These are phyloP conservation scores for Drosophila macrospina DNA, from an alignment of 2,888 invertebrate species.

Conservation along the genomic window DNA sequence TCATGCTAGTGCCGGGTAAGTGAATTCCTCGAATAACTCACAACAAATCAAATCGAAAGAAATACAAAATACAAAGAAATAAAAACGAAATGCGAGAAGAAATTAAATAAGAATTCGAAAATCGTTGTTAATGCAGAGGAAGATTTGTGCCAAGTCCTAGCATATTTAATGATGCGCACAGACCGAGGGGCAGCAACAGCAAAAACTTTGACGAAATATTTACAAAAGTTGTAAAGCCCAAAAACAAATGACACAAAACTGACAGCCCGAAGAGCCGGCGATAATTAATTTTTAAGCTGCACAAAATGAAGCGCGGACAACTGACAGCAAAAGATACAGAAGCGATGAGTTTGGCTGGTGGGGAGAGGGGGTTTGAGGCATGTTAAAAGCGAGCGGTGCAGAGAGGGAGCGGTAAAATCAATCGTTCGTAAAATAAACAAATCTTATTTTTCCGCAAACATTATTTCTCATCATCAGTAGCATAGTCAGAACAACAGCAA, in stretches of 20 bases:
- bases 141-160: slow-evolving; percentile 55
- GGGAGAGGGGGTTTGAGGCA: slow-evolving; percentile 10
- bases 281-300: slow-evolving; percentile 80
- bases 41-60: slow-evolving; percentile 17
- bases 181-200: not conserved
- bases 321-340: slow-evolving; percentile 33
- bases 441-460: slow-evolving; percentile 82
- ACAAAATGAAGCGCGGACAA: slow-evolving; percentile 74
- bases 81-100: not conserved
- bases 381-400: not conserved
- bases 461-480: slow-evolving; percentile 80
- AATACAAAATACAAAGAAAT: too few relatives aligned
- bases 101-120: slow-evolving; percentile 19
- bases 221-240: slow-evolving; percentile 59
- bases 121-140: slow-evolving; percentile 62
- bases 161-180: slow-evolving; percentile 27
- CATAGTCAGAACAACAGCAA: slow-evolving; percentile 39
- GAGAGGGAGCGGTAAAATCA: slow-evolving; percentile 56
- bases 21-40: slow-evolving; percentile 33
- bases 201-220: slow-evolving; percentile 67
- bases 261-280: slow-evolving; percentile 57
- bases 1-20: slow-evolving; percentile 74
- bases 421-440: slow-evolving; percentile 82
- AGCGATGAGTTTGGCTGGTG: not conserved
- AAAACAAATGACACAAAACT: slow-evolving; percentile 70